Conservation (phyloP, 2,888 invertebrate genomes). For the Drosophila mettleri region DNA sequence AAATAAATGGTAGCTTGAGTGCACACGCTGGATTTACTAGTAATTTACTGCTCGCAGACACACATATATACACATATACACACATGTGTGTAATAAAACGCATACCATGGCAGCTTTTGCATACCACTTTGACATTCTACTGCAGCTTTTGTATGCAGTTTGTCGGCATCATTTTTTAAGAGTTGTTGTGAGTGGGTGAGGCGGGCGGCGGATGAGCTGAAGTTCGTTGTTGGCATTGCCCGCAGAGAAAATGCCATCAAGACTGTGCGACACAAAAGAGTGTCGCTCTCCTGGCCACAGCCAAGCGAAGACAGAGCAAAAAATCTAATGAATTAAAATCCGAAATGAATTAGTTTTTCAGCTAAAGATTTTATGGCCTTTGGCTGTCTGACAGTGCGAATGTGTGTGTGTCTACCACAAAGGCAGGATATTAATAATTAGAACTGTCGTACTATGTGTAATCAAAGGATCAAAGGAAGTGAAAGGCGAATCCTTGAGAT, state of each 20-base stretch:
- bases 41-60: conserved; percentile 55
- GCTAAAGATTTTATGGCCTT: conserved; percentile 43
- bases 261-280: conserved; percentile 45
- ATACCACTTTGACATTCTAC: conserved; percentile 56
- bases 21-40: conserved; percentile 63
- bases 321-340: conserved; percentile 62
- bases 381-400: conserved; percentile 29
- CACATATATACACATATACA: conserved; percentile 4
- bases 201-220: conserved; percentile 11
- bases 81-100: conserved; percentile 7
- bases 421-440: neutral
- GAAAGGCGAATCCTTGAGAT: conserved; percentile 2
- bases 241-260: conserved; percentile 40
- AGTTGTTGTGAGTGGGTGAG: conserved; percentile 9
- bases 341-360: conserved; percentile 60
- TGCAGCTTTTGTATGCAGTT: conserved; percentile 48
- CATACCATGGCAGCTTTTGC: conserved; percentile 39
- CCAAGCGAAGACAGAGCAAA: neutral
- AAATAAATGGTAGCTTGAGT: conserved; percentile 62
- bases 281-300: conserved; percentile 25
- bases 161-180: conserved; percentile 28
- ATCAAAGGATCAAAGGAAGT: conserved; percentile 30
- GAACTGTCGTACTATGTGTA: conserved; percentile 2
- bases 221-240: conserved; percentile 23
- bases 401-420: neutral